These are phyloP conservation scores for Colostygia pectinataria DNA, from an alignment of 2,888 invertebrate species.

Conservation along the genomic window DNA sequence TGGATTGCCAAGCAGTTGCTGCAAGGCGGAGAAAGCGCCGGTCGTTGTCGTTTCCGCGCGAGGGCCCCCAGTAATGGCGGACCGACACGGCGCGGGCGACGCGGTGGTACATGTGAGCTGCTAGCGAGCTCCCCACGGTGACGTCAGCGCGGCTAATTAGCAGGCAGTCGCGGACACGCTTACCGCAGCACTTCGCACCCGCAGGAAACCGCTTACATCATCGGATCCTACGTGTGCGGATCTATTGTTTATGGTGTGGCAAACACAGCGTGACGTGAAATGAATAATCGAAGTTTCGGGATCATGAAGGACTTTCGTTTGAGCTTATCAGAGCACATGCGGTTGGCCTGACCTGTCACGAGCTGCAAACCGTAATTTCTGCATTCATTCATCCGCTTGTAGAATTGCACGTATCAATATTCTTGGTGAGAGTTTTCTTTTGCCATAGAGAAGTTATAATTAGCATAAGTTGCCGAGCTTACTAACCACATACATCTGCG, in stretches of 20 bases:
- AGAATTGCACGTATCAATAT: no score
- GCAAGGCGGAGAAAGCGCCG: slow-evolving; percentile 72
- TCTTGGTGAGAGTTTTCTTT: no score
- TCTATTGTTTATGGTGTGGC: slow-evolving; percentile 49
- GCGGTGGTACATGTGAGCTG: slow-evolving; percentile 35
- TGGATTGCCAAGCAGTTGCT: slow-evolving; percentile 44
- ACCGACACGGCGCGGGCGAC: slow-evolving; percentile 23
- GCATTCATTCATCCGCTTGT: no score
- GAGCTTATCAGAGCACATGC: no score
- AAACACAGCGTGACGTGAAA: slow-evolving; percentile 22
- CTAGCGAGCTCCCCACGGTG: slow-evolving; percentile 58
- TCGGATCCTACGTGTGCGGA: slow-evolving; percentile 57
- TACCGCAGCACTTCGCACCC: slow-evolving; percentile 57
- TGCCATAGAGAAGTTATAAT: no score
- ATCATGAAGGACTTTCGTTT: not conserved
- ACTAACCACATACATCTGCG: no score
- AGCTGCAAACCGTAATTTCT: not conserved
- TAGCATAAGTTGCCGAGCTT: no score
- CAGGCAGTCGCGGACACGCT: slow-evolving; percentile 63
- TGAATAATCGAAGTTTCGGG: not conserved
- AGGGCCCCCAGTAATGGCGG: slow-evolving; percentile 73
- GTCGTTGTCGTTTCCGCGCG: slow-evolving; percentile 81
- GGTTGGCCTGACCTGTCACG: not conserved
- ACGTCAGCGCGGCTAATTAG: slow-evolving; percentile 76
- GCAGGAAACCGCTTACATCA: slow-evolving; percentile 78